Conservation (phyloP, 2,888 invertebrate genomes). For the Temnothorax rugatulus region DNA sequence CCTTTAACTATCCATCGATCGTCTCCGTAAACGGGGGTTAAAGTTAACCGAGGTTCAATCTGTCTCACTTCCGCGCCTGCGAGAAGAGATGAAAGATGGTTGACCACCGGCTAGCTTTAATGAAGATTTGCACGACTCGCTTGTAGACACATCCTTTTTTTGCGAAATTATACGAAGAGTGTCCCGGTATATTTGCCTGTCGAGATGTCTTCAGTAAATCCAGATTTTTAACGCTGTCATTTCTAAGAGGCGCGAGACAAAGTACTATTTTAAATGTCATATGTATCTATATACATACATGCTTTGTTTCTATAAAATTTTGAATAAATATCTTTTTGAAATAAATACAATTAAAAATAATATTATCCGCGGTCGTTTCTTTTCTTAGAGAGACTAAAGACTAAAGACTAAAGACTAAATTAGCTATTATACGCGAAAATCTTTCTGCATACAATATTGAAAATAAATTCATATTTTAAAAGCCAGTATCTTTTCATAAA, state of each 20-base stretch:
- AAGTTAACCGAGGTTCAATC: background rate
- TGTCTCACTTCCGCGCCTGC: background rate
- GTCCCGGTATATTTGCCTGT: background rate
- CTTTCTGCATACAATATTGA: background rate
- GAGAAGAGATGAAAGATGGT: background rate
- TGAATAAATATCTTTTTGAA: slow-evolving; percentile 13
- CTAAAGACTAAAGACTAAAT: background rate
- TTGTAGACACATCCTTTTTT: background rate
- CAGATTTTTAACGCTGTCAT: background rate
- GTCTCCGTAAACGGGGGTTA: background rate
- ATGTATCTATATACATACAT: background rate
- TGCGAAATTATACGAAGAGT: background rate
- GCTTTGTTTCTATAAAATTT: slow-evolving; percentile 6
- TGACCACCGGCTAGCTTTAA: background rate
- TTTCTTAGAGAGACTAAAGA: background rate
- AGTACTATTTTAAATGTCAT: background rate
- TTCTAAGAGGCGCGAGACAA: background rate
- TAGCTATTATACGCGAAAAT: background rate
- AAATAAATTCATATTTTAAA: slow-evolving; percentile 6
- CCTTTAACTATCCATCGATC: background rate
- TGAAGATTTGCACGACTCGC: background rate
- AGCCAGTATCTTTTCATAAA: background rate
- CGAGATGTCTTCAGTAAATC: background rate
- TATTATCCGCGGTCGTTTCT: background rate
- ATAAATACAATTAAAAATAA: background rate